A percentile compares a stretch with the other conserved stretches of the same genome.
Evolutionary conservation across 2,797 vertebrate species (phyloP).

Genomic region (Mus caroli): DNA sequence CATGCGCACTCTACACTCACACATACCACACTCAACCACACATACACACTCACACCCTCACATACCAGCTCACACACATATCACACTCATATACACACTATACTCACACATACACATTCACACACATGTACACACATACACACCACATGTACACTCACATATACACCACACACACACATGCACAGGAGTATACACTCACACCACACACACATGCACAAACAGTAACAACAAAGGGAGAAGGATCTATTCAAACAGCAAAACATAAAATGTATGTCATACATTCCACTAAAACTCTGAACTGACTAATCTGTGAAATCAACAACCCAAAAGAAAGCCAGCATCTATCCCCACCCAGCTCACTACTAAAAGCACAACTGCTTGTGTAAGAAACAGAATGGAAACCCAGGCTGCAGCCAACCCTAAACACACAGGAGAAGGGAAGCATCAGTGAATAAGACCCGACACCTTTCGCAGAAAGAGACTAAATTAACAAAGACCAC

Average conservation of each 20-base stretch:
- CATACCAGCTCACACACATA: not conserved
- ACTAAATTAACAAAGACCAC: not conserved
- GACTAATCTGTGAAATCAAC: slow-evolving; percentile 29
- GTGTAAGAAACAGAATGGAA: slow-evolving; percentile 3
- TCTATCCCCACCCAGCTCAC: not conserved
- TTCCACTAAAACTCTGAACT: not conserved
- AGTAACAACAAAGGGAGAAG: not conserved
- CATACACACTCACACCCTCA: not conserved
- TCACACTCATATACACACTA: not conserved
- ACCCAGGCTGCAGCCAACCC: not conserved
- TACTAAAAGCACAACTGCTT: slow-evolving; percentile 5
- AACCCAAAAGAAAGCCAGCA: not conserved
- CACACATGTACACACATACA: not conserved
- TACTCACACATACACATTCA: not conserved
- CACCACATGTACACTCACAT: not conserved
- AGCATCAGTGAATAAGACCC: not conserved
- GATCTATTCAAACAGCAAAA: not conserved
- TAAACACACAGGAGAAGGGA: not conserved
- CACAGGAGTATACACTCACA: not conserved
- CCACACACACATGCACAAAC: not conserved
- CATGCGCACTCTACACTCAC: not conserved
- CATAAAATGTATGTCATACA: not conserved
- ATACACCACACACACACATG: not conserved
- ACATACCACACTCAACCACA: not conserved
- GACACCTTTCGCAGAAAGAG: not conserved